A percentile compares a stretch with the other conserved stretches of the same genome.
phyloP scores from a whole-genome alignment of 2,797 vertebrate species.

The Acrossocheilus wenchowensis region DNA sequence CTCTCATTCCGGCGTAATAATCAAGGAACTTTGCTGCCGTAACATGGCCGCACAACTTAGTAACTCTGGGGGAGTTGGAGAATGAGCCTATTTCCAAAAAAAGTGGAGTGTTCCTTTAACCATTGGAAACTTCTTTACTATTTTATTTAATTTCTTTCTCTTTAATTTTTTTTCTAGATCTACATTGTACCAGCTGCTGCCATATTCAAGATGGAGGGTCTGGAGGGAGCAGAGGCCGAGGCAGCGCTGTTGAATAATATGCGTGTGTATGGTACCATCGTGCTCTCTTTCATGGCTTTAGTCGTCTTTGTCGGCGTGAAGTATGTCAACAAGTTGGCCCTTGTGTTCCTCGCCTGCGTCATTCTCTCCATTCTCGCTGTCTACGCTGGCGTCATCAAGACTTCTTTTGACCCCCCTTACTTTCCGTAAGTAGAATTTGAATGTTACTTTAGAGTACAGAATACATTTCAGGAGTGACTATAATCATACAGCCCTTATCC shows the following conservation, averaged over 20 bases:
- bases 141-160: conserved; percentile 22
- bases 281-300: conserved; percentile 91
- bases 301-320: conserved; percentile 98
- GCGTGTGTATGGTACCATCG: conserved; percentile 95
- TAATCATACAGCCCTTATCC: not conserved
- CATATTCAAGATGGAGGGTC: conserved; percentile 90
- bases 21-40: too few species aligned
- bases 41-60: too few species aligned
- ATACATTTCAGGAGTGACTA: not conserved
- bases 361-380: conserved; percentile 96
- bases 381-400: conserved; percentile 96
- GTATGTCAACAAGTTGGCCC: conserved; percentile 97
- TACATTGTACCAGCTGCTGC: conserved; percentile 94
- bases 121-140: not conserved
- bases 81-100: too few species aligned
- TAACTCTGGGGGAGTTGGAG: too few species aligned
- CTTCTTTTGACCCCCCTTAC: conserved; percentile 89
- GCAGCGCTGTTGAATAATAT: conserved; percentile 94
- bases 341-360: conserved; percentile 96
- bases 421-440: conserved; percentile 86
- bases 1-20: too few species aligned
- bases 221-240: conserved; percentile 79
- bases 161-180: conserved; percentile 77
- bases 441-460: not conserved
- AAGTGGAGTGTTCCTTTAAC: too few species aligned